Evolutionary conservation across 2,888 invertebrate genomes (phyloP).

Genomic region (Limenitis arthemis): DNA sequence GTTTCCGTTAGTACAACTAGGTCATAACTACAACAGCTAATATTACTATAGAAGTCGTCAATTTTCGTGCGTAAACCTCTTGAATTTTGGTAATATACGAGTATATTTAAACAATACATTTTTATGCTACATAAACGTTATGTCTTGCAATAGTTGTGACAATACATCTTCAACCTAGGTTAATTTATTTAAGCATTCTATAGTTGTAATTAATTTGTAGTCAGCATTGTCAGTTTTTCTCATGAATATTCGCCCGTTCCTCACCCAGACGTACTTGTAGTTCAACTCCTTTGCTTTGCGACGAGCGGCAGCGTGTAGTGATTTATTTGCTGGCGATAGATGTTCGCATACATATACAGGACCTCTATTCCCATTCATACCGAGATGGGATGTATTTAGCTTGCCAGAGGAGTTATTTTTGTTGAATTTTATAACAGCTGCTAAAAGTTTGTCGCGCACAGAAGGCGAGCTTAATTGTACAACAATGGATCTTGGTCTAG

Average conservation of each 20-base stretch:
- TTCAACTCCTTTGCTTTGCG: constrained; percentile 15
- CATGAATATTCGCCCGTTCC: constrained; percentile 16
- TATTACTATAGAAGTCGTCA: too few relatives aligned
- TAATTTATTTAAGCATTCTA: not conserved
- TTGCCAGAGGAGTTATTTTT: not conserved
- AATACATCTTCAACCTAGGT: too few relatives aligned
- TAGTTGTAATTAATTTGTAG: not conserved
- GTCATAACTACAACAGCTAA: too few relatives aligned
- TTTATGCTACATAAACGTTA: too few relatives aligned
- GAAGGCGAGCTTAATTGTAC: not conserved
- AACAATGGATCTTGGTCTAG: not conserved
- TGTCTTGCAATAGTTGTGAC: too few relatives aligned
- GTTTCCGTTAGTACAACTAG: too few relatives aligned
- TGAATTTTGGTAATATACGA: too few relatives aligned
- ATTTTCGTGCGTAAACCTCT: not conserved
- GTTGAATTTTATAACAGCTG: not conserved
- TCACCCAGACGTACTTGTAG: constrained; percentile 20
- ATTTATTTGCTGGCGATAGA: constrained; percentile 8
- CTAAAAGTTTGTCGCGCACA: not conserved
- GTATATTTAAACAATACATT: too few relatives aligned
- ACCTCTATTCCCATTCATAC: not conserved
- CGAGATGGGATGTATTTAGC: not conserved
- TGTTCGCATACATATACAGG: not conserved
- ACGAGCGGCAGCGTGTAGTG: constrained; percentile 20
- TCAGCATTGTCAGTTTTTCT: not conserved